Conservation (phyloP, 2,113 vertebrate genomes). For the Rhinichthys klamathensis region DNA sequence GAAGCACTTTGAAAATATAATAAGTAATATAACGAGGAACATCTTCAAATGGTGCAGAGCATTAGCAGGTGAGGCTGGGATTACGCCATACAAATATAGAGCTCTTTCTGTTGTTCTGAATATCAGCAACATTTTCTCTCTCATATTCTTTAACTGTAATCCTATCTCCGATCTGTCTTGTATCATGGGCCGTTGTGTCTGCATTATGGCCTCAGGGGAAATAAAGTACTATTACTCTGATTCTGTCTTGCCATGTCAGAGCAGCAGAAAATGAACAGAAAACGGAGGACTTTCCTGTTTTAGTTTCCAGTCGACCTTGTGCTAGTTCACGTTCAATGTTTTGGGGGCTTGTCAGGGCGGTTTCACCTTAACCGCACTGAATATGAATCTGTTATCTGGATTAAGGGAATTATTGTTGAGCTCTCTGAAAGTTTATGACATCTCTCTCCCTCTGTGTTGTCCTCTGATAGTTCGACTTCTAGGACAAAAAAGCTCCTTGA, state of each 20-base stretch:
- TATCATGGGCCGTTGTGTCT: conserved; percentile 16
- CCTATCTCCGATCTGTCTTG: conserved; percentile 15
- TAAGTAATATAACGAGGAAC: background rate
- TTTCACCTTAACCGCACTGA: conserved; percentile 26
- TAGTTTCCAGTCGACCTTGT: conserved; percentile 16
- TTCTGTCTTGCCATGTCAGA: conserved; percentile 45
- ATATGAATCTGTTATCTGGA: conserved; percentile 25
- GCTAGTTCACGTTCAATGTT: conserved; percentile 7
- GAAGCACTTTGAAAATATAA: background rate
- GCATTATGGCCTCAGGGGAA: conserved; percentile 21
- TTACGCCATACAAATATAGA: background rate
- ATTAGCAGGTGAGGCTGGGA: background rate
- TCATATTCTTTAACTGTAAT: conserved; percentile 33
- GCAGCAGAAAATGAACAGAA: conserved; percentile 8
- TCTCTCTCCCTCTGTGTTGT: background rate
- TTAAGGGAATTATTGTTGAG: background rate
- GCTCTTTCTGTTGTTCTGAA: background rate
- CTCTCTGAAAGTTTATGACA: background rate
- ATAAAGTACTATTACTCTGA: conserved; percentile 46
- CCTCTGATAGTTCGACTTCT: background rate
- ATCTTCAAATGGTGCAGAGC: background rate
- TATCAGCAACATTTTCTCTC: conserved; percentile 1
- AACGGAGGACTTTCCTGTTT: background rate
- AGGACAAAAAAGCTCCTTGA: background rate
- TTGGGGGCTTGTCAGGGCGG: background rate